Percentiles rank a stretch among this genome's conserved stretches.
These are phyloP conservation scores for Cirrhinus molitorella DNA, from an alignment of 2,797 vertebrate species.

Conservation along the genomic window DNA sequence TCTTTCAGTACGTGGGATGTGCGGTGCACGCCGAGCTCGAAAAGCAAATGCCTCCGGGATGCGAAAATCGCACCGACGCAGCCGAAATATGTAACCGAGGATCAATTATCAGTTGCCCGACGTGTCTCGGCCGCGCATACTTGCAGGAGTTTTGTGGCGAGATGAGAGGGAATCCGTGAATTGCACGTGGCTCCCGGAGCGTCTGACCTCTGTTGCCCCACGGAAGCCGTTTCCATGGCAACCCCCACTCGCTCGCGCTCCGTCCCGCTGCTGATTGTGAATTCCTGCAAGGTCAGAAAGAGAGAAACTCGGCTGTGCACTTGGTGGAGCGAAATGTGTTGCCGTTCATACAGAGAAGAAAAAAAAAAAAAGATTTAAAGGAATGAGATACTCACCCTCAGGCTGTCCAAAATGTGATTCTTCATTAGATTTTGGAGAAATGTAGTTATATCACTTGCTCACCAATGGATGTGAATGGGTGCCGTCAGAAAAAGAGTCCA, in stretches of 20 bases:
- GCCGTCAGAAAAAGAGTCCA: not conserved
- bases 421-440: not conserved
- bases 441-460: not conserved
- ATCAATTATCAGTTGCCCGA: not conserved
- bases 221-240: constrained; percentile 88
- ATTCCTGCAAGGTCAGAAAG: constrained; percentile 74
- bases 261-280: constrained; percentile 83
- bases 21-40: not conserved
- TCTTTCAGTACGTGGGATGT: constrained; percentile 19
- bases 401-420: not conserved
- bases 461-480: not conserved
- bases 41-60: constrained; percentile 14
- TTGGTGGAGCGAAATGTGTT: constrained; percentile 11
- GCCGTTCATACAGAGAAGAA: not conserved
- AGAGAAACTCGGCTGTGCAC: not conserved
- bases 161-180: constrained; percentile 76
- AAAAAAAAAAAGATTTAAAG: too few relatives aligned
- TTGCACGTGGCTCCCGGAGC: constrained; percentile 78
- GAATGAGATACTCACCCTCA: not conserved
- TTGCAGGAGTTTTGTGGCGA: constrained; percentile 15
- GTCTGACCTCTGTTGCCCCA: constrained; percentile 82
- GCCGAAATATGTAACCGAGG: constrained; percentile 2
- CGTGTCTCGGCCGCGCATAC: not conserved
- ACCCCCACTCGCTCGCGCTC: constrained; percentile 70
- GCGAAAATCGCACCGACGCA: not conserved